Percentiles rank a stretch among this genome's conserved stretches.
phyloP scores from a whole-genome alignment of 1,140 invertebrate species.

The Oryzaephilus surinamensis region DNA sequence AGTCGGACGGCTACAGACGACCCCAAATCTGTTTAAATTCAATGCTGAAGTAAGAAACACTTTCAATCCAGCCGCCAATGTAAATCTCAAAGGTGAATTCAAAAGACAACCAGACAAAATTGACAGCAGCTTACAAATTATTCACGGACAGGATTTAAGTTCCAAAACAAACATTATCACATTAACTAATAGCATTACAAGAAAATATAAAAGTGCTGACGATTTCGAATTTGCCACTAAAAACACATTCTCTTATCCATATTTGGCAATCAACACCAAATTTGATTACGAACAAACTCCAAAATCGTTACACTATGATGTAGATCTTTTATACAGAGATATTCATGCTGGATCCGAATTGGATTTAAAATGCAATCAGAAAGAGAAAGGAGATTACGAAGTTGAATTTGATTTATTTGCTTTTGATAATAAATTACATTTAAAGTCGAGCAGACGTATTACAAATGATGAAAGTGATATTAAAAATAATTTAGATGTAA shows the following conservation, averaged over 20 bases:
- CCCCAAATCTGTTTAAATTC: slow-evolving; percentile 33
- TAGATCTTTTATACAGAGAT: slow-evolving; percentile 42
- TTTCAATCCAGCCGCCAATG: slow-evolving; percentile 47
- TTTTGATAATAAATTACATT: slow-evolving; percentile 46
- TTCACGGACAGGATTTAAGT: slow-evolving; percentile 50
- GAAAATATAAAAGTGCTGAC: slow-evolving; percentile 14
- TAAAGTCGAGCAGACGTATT: slow-evolving; percentile 44
- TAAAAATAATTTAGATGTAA: slow-evolving; percentile 46
- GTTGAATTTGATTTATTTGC: slow-evolving; percentile 44
- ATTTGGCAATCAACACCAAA: slow-evolving; percentile 38
- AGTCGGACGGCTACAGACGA: slow-evolving; percentile 31
- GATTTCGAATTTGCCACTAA: slow-evolving; percentile 26
- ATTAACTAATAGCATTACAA: slow-evolving; percentile 18
- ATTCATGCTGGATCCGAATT: slow-evolving; percentile 46
- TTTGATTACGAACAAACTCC: slow-evolving; percentile 41
- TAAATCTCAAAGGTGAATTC: slow-evolving; percentile 43
- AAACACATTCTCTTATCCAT: slow-evolving; percentile 43
- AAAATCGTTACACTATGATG: slow-evolving; percentile 41
- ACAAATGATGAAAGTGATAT: slow-evolving; percentile 49
- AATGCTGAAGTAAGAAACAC: slow-evolving; percentile 41
- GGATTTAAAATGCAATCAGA: slow-evolving; percentile 39
- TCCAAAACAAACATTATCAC: slow-evolving; percentile 44
- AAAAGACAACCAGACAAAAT: slow-evolving; percentile 22
- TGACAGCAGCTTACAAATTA: slow-evolving; percentile 42
- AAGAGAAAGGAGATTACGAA: slow-evolving; percentile 47